Evolutionary conservation across 2,113 vertebrate genomes (phyloP).

Genomic region (Dromiciops gliroides): DNA sequence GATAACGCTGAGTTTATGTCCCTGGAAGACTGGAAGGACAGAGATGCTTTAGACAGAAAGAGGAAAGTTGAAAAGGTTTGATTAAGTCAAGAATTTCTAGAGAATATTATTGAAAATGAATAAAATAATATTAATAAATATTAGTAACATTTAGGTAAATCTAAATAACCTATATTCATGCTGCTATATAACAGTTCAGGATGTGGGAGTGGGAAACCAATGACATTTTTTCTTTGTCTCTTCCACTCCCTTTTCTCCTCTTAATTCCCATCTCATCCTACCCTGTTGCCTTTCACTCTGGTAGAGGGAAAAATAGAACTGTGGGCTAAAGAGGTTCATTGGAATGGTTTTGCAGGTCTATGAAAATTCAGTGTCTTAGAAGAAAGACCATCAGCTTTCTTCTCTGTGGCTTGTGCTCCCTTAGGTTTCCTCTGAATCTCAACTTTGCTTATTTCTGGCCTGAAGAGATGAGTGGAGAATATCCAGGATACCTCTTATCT

Average conservation of each 20-base stretch:
- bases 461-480: not conserved
- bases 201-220: fast-evolving
- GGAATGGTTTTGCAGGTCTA: fast-evolving
- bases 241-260: not conserved
- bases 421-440: not conserved
- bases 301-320: not conserved
- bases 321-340: no score
- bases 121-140: not conserved
- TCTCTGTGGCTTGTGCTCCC: not conserved
- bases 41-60: no score
- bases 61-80: not conserved
- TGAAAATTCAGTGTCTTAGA: not conserved
- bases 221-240: fast-evolving
- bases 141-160: no score
- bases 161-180: no score
- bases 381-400: not conserved
- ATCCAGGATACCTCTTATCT: not conserved
- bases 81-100: not conserved
- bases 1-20: no score
- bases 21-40: no score
- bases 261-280: not conserved
- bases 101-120: not conserved
- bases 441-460: not conserved
- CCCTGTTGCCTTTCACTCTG: not conserved
- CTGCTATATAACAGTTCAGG: not conserved